Percentiles rank a stretch among this genome's conserved stretches.
Evolutionary conservation across 2,797 vertebrate genomes (phyloP).

Genomic region (Lacerta viridis): DNA sequence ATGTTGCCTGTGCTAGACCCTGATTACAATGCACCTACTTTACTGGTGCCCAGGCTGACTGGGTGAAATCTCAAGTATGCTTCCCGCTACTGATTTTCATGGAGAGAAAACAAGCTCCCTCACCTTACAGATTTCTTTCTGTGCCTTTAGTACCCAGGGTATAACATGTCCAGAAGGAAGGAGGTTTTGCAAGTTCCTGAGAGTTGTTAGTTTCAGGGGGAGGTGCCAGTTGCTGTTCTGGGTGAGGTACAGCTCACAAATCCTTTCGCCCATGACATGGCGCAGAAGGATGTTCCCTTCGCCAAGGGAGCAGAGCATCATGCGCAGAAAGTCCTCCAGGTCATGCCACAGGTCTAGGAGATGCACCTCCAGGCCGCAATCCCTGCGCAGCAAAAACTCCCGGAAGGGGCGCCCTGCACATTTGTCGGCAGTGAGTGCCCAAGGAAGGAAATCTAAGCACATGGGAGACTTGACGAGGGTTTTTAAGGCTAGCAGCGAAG

Average conservation of each 20-base stretch:
- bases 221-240: conserved; percentile 55
- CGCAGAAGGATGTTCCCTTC: conserved; percentile 73
- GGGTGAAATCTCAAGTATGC: neutral
- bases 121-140: conserved; percentile 82
- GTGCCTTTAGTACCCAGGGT: conserved; percentile 78
- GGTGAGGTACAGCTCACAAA: conserved; percentile 76
- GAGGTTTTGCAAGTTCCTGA: conserved; percentile 61
- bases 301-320: conserved; percentile 58
- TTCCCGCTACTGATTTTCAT: neutral
- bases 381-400: conserved; percentile 62
- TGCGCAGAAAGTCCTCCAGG: conserved; percentile 72
- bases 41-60: neutral
- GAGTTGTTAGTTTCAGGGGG: conserved; percentile 70
- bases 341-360: conserved; percentile 82
- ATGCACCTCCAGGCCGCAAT: conserved; percentile 40
- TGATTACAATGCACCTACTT: neutral
- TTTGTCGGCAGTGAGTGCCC: conserved; percentile 76
- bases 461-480: conserved; percentile 1
- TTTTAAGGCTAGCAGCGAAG: conserved; percentile 47
- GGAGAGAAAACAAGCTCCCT: neutral
- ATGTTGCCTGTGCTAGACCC: neutral
- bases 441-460: conserved; percentile 71
- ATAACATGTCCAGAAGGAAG: conserved; percentile 76
- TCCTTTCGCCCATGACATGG: conserved; percentile 69
- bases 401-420: conserved; percentile 76